These are phyloP conservation scores for Chromobotia macracanthus DNA, from an alignment of 2,797 vertebrate genomes.

Conservation along the genomic window DNA sequence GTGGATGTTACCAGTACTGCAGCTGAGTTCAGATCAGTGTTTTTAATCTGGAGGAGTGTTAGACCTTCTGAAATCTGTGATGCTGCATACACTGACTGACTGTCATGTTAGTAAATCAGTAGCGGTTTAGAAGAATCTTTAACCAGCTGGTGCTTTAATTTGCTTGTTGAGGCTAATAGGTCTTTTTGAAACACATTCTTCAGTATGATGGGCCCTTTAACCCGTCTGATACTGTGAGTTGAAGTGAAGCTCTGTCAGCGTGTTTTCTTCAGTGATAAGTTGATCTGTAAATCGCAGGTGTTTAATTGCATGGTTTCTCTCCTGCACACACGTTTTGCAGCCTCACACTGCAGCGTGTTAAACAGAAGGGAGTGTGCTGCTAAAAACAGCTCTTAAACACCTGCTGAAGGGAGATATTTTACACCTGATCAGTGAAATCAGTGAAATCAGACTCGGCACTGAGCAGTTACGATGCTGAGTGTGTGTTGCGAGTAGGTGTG, in stretches of 20 bases:
- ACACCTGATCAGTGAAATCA: constrained; percentile 6
- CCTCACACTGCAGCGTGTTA: constrained; percentile 26
- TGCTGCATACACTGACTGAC: background rate
- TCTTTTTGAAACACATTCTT: no score
- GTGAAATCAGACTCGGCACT: background rate
- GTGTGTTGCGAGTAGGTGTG: no score
- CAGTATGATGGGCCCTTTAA: no score
- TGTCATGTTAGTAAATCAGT: background rate
- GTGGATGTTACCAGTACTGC: background rate
- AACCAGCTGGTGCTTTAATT: constrained; percentile 14
- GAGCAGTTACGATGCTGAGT: background rate
- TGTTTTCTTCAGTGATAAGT: background rate
- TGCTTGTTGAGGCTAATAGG: constrained; percentile 14
- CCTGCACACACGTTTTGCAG: constrained; percentile 3
- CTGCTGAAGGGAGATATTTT: constrained; percentile 10
- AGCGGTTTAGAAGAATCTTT: constrained; percentile 12
- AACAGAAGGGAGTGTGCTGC: background rate
- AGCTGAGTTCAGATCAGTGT: background rate
- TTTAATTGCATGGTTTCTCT: background rate
- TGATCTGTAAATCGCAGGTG: background rate
- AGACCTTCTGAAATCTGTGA: background rate
- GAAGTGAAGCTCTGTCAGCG: background rate
- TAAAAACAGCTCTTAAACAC: constrained; percentile 37
- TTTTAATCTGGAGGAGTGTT: background rate
- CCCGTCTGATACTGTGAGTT: background rate